Evolutionary conservation across 2,888 invertebrate species (phyloP), one percentile per base, ranked within the genome.

Genomic region (Chymomyza procnemis): DNA sequence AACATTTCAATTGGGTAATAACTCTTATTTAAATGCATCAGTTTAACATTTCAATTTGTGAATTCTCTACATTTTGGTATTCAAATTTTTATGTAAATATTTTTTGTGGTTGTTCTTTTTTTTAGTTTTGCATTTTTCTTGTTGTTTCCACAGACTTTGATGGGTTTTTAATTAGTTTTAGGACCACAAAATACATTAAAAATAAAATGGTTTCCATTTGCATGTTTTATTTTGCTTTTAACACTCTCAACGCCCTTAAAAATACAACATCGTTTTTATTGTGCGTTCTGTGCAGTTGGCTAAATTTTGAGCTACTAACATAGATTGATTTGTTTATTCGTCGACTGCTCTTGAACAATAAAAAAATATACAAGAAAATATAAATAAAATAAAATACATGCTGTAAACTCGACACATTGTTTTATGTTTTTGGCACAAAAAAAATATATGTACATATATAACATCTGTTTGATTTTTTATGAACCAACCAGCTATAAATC

Each of bases 321-420:
- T 69, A 69, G 73, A 86, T 84, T 78, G 67, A 69, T 75, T 71
- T 46, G 30, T 18, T 54, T 63, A 63, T 26, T 26, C 26, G 26
- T 26, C 8, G 26, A 26, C 26, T 26, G 26, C 26, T 26, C 26
- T 75, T 73, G 61, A 61, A 66, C 65, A 61, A 71, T 8, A 2
- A 41, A 41, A 41, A 41, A 41, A 41, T 41, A 41, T 12, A 12
- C n/a, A n/a, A n/a, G n/a, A n/a, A n/a, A n/a, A n/a, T n/a, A n/a
- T n/a, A n/a, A n/a, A n/a, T n/a, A 12, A 41, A 41, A 41, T 12
- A 41, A 41, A 41, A 41, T 65, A 60, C 56, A 66, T 58, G 26
- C 56, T 70, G 60, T 58, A 41, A 50, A 56, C 75, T 61, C 71
- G 69, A 67, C 56, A 66, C 59, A 69, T 57, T 52, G 47, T 26